A percentile compares a stretch with the other conserved stretches of the same genome.
Evolutionary conservation across 2,797 vertebrate genomes (phyloP).

Genomic region (Spheniscus humboldti): DNA sequence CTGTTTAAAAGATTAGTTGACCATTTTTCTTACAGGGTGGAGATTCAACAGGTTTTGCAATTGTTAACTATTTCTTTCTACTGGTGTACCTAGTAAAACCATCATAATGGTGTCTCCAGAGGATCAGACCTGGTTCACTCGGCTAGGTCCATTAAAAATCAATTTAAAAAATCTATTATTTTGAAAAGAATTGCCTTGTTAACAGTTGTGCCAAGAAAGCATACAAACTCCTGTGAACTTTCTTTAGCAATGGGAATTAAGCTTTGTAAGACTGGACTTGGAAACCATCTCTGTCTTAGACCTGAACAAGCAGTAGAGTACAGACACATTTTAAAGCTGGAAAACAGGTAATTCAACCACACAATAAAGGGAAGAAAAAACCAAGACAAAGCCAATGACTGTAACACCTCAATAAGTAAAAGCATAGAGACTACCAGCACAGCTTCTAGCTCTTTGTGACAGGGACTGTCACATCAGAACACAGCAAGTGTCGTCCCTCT

Average conservation of each 20-base stretch:
- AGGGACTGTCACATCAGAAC: neutral
- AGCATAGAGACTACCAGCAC: neutral
- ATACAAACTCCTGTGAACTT: neutral
- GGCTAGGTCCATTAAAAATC: neutral
- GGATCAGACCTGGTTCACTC: neutral
- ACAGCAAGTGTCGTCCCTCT: neutral
- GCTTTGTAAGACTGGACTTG: neutral
- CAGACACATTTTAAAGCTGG: neutral
- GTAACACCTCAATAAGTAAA: neutral
- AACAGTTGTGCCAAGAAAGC: neutral
- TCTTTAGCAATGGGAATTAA: neutral
- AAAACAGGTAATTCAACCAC: neutral
- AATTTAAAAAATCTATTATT: neutral
- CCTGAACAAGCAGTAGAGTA: neutral
- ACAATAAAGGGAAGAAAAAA: neutral
- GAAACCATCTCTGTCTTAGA: neutral
- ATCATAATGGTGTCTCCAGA: neutral
- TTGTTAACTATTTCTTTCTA: neutral
- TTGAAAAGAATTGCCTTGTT: neutral
- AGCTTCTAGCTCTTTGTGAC: neutral
- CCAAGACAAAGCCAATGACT: neutral
- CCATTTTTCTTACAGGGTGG: neutral
- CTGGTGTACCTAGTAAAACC: neutral
- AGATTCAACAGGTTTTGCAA: neutral
- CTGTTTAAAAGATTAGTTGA: neutral